Conservation (phyloP, 2,888 invertebrate genomes). For the Kryphioiulus occultus region DNA sequence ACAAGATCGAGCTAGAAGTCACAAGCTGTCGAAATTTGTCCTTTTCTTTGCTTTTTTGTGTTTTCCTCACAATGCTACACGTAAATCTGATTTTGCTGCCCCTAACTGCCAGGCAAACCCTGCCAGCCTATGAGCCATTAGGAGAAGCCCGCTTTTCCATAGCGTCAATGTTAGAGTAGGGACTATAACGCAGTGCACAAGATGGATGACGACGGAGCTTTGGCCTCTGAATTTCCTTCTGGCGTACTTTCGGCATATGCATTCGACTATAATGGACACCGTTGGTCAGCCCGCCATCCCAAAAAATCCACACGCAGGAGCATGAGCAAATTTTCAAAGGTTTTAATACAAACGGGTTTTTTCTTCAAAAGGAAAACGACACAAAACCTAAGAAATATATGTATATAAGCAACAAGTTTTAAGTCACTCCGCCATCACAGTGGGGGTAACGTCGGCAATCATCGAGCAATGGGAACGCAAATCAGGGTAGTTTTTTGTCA, state of each 20-base stretch:
- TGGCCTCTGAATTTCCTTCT: background rate
- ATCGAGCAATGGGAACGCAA: slow-evolving; percentile 1
- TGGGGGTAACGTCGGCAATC: slow-evolving; percentile 22
- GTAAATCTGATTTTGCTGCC: too few relatives aligned
- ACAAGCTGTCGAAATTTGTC: too few relatives aligned
- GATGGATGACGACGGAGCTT: too few relatives aligned
- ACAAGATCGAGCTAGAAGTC: too few relatives aligned
- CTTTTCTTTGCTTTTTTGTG: too few relatives aligned
- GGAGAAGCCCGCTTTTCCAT: too few relatives aligned
- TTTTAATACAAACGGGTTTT: slow-evolving; percentile 50
- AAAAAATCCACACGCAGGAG: background rate
- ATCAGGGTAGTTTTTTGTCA: slow-evolving; percentile 20
- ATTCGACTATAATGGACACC: background rate
- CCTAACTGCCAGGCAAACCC: too few relatives aligned
- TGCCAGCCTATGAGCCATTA: too few relatives aligned
- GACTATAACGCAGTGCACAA: too few relatives aligned
- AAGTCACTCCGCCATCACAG: slow-evolving; percentile 27
- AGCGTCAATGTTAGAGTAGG: too few relatives aligned
- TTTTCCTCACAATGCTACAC: too few relatives aligned
- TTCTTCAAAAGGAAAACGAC: slow-evolving; percentile 47
- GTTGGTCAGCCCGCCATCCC: background rate
- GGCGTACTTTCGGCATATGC: background rate
- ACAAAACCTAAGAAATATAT: slow-evolving; percentile 50
- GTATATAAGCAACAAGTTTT: slow-evolving; percentile 48
- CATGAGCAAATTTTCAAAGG: background rate